Conservation (phyloP, 2,113 vertebrate genomes). For the Nycticryphes semicollaris region DNA sequence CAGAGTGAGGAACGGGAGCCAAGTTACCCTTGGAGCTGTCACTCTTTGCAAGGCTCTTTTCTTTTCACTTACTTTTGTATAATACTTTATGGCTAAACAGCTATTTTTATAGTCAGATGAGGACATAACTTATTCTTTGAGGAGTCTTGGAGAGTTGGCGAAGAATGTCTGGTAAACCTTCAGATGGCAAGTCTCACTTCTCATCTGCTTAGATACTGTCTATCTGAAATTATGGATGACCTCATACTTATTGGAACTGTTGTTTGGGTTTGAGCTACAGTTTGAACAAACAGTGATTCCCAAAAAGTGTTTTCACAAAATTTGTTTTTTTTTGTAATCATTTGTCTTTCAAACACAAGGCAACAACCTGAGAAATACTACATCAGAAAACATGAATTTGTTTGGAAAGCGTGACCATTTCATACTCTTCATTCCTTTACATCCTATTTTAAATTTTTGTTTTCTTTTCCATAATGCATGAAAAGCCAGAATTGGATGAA, state of each 20-base stretch:
- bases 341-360: neutral
- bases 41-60: constrained; percentile 56
- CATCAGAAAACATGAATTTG: neutral
- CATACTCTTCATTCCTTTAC: neutral
- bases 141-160: neutral
- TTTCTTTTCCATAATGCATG: constrained; percentile 9
- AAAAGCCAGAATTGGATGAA: constrained; percentile 7
- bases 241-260: neutral
- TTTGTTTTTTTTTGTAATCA: neutral
- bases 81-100: constrained; percentile 39
- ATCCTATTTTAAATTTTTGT: neutral
- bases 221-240: neutral
- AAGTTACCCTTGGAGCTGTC: constrained; percentile 60
- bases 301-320: neutral
- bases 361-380: neutral
- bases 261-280: neutral
- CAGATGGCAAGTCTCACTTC: neutral
- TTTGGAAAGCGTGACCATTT: neutral
- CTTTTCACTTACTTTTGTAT: constrained; percentile 55
- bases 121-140: constrained; percentile 45
- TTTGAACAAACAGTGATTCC: neutral
- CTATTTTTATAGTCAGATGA: constrained; percentile 55
- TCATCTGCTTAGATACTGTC: neutral
- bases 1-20: constrained; percentile 47
- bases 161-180: constrained; percentile 45